Conservation (phyloP, 2,888 invertebrate species). For the Orchesellides sinensis region DNA sequence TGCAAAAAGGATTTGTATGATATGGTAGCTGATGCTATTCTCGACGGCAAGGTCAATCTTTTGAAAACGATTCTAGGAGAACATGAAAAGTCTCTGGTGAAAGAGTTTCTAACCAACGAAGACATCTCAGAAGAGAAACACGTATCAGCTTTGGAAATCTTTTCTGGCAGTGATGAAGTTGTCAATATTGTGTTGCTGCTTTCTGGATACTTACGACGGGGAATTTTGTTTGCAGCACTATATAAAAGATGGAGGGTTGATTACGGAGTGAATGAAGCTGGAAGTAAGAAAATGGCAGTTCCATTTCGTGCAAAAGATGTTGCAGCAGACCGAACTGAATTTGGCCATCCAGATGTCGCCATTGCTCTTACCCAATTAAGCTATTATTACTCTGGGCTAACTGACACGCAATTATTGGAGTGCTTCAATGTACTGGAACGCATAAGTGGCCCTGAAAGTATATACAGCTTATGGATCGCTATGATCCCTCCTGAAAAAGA, state of each 20-base stretch:
- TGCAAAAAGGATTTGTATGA: background rate
- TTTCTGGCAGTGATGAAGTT: background rate
- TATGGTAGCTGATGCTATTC: background rate
- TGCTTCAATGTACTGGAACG: conserved; percentile 34
- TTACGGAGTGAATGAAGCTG: conserved; percentile 63
- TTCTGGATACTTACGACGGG: conserved; percentile 51
- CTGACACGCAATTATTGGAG: conserved; percentile 51
- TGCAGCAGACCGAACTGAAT: conserved; percentile 70
- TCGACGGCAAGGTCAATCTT: background rate
- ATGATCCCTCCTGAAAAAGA: background rate
- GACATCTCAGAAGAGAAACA: background rate
- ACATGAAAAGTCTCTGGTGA: background rate
- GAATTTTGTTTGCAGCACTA: conserved; percentile 45
- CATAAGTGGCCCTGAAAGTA: background rate
- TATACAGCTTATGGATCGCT: conserved; percentile 22
- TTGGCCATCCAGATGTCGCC: conserved; percentile 70
- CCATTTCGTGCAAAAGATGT: conserved; percentile 69
- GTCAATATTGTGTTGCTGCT: conserved; percentile 39
- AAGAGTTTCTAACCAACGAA: conserved; percentile 2
- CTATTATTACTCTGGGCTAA: conserved; percentile 68
- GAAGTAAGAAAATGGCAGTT: conserved; percentile 57
- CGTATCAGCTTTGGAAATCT: conserved; percentile 9
- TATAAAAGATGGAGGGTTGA: conserved; percentile 68
- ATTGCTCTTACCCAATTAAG: conserved; percentile 64
- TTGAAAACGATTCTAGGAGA: background rate